Evolutionary conservation across 2,797 vertebrate genomes (phyloP).

Genomic region (Glyptemys insculpta): DNA sequence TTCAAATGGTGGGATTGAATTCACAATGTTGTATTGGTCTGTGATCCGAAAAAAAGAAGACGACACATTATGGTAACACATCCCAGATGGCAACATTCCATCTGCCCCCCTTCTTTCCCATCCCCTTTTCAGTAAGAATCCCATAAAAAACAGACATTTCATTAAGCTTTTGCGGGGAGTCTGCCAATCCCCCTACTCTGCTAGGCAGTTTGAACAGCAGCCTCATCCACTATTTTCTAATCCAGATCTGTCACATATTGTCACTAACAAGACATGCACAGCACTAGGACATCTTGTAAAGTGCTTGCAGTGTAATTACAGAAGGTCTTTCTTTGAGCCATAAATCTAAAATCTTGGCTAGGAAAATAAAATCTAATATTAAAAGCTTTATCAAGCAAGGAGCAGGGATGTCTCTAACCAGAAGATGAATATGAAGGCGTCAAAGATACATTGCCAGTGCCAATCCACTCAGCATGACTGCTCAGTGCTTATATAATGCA

Average conservation of each 20-base stretch:
- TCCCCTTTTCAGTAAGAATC: neutral
- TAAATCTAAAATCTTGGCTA: rapidly evolving
- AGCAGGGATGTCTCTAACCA: neutral
- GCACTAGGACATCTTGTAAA: neutral
- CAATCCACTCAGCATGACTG: neutral
- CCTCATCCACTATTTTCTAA: neutral
- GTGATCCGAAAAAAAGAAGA: neutral
- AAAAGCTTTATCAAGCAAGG: neutral
- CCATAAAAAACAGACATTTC: neutral
- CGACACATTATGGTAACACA: neutral
- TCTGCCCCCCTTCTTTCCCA: rapidly evolving
- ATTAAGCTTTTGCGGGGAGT: neutral
- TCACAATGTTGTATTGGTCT: neutral
- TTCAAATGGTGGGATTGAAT: neutral
- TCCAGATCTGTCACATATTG: neutral
- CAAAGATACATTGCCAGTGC: neutral
- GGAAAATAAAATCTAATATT: neutral
- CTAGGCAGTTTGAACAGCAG: neutral
- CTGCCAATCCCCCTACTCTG: neutral
- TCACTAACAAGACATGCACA: neutral
- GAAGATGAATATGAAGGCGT: neutral
- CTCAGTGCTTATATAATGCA: neutral
- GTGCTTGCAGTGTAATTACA: neutral
- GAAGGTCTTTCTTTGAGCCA: neutral
- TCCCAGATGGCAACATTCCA: neutral